Evolutionary conservation across 2,113 vertebrate genomes (phyloP).

Genomic region (Hystrix brachyura): DNA sequence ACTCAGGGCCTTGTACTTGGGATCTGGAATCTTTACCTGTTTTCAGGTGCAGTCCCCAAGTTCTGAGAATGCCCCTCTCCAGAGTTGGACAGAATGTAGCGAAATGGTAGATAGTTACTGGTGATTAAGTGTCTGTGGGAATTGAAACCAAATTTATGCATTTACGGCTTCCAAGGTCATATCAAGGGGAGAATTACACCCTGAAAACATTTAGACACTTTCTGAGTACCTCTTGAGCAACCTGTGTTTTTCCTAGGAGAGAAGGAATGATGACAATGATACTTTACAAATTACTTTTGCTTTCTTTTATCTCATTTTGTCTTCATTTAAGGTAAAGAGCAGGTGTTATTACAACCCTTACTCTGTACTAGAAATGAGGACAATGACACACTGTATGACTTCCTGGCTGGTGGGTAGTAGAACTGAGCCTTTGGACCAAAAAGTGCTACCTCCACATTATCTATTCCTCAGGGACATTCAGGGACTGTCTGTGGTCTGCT

Average conservation of each 20-base stretch:
- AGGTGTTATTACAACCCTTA: not conserved
- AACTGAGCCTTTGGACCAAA: not conserved
- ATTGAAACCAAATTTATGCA: not conserved
- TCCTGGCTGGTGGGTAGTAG: not conserved
- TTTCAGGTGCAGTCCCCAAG: not conserved
- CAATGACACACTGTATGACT: not conserved
- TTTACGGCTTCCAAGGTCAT: not conserved
- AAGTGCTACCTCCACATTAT: not conserved
- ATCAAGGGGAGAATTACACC: not conserved
- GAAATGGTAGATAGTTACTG: not conserved
- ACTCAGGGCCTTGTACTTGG: too few species aligned
- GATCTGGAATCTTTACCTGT: not conserved
- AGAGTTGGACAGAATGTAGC: not conserved
- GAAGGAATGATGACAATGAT: not conserved
- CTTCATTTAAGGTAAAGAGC: slow-evolving; percentile 4
- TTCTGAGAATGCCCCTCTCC: not conserved
- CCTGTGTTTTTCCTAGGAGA: not conserved
- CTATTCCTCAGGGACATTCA: not conserved
- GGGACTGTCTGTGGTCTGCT: not conserved
- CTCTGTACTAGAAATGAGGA: not conserved
- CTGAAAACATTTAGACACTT: not conserved
- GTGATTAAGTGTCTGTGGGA: not conserved
- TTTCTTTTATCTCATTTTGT: slow-evolving; percentile 30
- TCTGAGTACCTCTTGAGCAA: not conserved
- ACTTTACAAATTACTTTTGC: not conserved